Base-by-base conservation (phyloP, 2,888 invertebrate species). In the Bembecia ichneumoniformis region DNA sequence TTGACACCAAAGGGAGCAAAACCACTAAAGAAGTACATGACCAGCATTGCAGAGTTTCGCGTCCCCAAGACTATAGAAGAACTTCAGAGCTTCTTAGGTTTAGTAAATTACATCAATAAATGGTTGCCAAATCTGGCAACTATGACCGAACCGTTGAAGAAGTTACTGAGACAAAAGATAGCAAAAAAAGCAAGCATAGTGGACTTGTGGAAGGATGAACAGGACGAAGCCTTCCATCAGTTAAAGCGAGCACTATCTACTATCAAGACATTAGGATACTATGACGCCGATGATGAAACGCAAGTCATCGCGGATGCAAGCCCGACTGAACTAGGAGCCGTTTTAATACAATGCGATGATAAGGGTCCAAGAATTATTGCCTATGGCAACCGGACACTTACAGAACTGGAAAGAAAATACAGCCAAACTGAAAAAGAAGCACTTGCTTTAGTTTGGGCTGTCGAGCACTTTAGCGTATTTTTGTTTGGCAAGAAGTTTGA, bases 1-100 rank as follows among this genome's bases (percentile, higher is more conserved):
- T 47, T 74, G 34, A 55, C 63, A 10, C 7, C 51, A 11, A 28
- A 57, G 7, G 68, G 63, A 0, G 55, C 70, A 10, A 59, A 56
- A 49, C 67, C 71, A 14, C 56, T 62, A 16, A 49, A 52, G 20
- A 58, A 57, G 48, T 69, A 70, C 52, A 53, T 71, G 5, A 47
- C 56, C 47, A 52, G 49, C 1, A 59, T 72, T 1, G 3, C 47
- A n/a, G 20, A 52, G 9, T 62, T 67, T 48, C 52, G 58, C 48
- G 16, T n/a, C 3, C 58, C 56, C n/a, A n/a, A n/a, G n/a, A n/a
- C n/a, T n/a, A n/a, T n/a, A n/a, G n/a, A n/a, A n/a, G n/a, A n/a
- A n/a, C 0, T 59, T 1, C 56, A 59, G 46, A 57, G 58, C 11
- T 62, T 58, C 20, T 16, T 61, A 3, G 58, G 61, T 0, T 20